phyloP scores from a whole-genome alignment of 2,888 invertebrate genomes.

The Platycheirus rosarum region DNA sequence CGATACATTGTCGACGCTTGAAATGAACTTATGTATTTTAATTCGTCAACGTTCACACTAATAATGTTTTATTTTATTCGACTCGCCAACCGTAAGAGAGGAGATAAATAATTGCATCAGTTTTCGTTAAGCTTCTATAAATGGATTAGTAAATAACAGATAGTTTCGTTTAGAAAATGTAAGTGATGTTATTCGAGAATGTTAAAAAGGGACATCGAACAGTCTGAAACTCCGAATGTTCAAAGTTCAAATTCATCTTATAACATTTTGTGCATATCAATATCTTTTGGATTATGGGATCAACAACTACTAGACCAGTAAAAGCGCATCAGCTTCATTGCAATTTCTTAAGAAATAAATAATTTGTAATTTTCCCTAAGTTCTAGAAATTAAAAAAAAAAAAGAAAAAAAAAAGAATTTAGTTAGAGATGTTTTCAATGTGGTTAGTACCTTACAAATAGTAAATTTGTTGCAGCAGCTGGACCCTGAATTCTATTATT shows the following conservation, averaged over 20 bases:
- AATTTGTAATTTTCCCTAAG: slow-evolving; percentile 18
- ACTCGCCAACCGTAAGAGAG: too few relatives aligned
- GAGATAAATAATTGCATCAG: too few relatives aligned
- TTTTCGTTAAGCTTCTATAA: too few relatives aligned
- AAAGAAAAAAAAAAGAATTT: not conserved
- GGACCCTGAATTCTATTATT: slow-evolving; percentile 79
- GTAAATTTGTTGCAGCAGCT: slow-evolving; percentile 79
- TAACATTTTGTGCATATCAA: slow-evolving; percentile 24
- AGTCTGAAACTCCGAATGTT: too few relatives aligned
- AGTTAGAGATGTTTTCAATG: slow-evolving; percentile 48
- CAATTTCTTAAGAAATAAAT: slow-evolving; percentile 52
- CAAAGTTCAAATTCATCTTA: slow-evolving; percentile 8
- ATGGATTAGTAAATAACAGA: too few relatives aligned
- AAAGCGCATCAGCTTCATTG: slow-evolving; percentile 59
- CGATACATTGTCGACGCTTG: too few relatives aligned
- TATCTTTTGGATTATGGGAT: not conserved
- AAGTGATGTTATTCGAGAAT: too few relatives aligned
- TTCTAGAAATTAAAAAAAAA: slow-evolving; percentile 46
- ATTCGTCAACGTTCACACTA: too few relatives aligned
- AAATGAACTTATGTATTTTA: too few relatives aligned
- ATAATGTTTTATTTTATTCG: too few relatives aligned
- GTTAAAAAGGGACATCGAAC: too few relatives aligned
- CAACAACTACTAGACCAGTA: slow-evolving; percentile 36
- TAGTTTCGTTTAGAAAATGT: too few relatives aligned
- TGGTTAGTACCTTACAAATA: slow-evolving; percentile 82